These are phyloP conservation scores for Rhadina sibilatrix DNA, from an alignment of 2,113 vertebrate species.

Conservation along the genomic window DNA sequence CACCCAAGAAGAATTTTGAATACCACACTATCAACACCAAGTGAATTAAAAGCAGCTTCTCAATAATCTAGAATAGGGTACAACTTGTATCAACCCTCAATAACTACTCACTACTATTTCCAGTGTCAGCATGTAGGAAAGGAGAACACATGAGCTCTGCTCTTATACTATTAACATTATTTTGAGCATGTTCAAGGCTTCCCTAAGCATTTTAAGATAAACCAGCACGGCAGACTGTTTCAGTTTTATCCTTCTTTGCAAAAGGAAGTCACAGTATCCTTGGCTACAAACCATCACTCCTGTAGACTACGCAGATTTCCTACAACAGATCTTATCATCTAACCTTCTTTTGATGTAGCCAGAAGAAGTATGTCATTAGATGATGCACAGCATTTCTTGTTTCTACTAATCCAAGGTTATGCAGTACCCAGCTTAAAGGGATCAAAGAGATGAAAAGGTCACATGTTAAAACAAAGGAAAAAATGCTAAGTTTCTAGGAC, in stretches of 20 bases:
- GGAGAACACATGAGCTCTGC: slow-evolving; percentile 9
- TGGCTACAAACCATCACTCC: slow-evolving; percentile 1
- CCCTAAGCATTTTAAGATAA: slow-evolving; percentile 20
- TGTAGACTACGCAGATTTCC: not conserved
- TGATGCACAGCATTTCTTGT: not conserved
- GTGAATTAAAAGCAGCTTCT: not conserved
- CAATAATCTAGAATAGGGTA: slow-evolving; percentile 5
- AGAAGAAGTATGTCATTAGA: slow-evolving; percentile 27
- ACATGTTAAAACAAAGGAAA: not conserved
- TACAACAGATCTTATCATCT: slow-evolving; percentile 46
- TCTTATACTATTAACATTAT: not conserved
- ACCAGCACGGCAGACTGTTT: not conserved
- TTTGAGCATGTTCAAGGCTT: slow-evolving; percentile 18
- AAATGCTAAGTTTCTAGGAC: slow-evolving; percentile 2
- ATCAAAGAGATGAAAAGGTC: slow-evolving; percentile 45
- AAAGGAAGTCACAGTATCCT: slow-evolving; percentile 22
- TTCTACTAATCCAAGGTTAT: slow-evolving; percentile 63
- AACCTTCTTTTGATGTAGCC: slow-evolving; percentile 38
- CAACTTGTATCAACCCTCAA: not conserved
- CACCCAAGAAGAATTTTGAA: not conserved
- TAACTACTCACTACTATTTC: not conserved
- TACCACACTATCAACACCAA: not conserved
- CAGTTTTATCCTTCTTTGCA: not conserved
- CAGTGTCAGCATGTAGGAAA: not conserved
- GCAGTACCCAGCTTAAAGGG: not conserved